Evolutionary conservation across 2,797 vertebrate genomes (phyloP), one percentile per base, ranked within the genome.

Genomic region (Sebastes taczanowskii): DNA sequence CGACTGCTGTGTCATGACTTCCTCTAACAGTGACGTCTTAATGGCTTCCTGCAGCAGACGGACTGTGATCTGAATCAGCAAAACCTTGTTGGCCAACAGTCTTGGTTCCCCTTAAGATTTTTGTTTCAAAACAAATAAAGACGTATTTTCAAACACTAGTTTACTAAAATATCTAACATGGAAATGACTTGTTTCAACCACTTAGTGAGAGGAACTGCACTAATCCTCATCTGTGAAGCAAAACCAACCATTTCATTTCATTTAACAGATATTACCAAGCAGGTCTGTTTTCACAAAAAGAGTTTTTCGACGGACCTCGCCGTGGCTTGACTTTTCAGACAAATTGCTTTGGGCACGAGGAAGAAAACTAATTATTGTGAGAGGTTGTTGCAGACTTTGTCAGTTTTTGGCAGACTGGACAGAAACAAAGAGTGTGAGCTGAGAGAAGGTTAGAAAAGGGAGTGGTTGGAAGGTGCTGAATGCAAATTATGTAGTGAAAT

Each of bases 301-400:
- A 56, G 16, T 11, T 34, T 60, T 22, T 64, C 2, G 1, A 52
- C 20, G 2, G 49, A 32, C 25, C 7, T 9, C 60, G 10, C 16
- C 13, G 1, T 10, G 23, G 42, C 58, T 66, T 59, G 35, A 42
- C 53, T 16, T 72, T 70, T 23, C 20, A 78, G 29, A 29, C 35
- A 38, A 35, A 65, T 72, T 6, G 23, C 64, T 38, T 67, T 32
- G 5, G 66, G 52, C 79, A 49, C 16, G 29, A 65, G 66, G 42
- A 73, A 80, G 53, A 62, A 64, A 60, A 52, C 22, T 59, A 78
- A 66, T 75, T 61, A 46, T 25, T 66, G 58, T 71, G 23, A 59
- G 56, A 60, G 71, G 71, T 77, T 82, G 69, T 71, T 23, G 69
- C 58, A 81, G 77, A 70, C 66, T 25, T 58, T 70, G 56, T 74